phyloP scores from a whole-genome alignment of 2,888 invertebrate species.

The Drosophila barbarae region DNA sequence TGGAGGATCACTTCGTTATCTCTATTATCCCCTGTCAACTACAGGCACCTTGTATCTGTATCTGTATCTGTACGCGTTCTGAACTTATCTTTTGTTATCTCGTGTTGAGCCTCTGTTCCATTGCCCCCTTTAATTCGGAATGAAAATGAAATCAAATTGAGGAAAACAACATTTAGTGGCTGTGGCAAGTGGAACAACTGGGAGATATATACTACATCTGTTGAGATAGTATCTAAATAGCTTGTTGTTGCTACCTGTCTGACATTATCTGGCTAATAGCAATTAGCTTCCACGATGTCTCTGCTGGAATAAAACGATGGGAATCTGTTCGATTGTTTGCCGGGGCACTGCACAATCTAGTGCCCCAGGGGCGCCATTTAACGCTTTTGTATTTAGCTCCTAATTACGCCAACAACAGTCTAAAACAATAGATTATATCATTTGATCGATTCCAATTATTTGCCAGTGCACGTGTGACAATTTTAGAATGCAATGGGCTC shows the following conservation, averaged over 20 bases:
- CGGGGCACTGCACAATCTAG: constrained; percentile 28
- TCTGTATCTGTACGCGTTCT: constrained; percentile 22
- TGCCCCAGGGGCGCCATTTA: constrained; percentile 38
- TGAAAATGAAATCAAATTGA: constrained; percentile 62
- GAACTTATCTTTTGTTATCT: constrained; percentile 49
- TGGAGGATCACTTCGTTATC: constrained; percentile 14
- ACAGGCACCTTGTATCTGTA: constrained; percentile 10
- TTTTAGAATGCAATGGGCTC: constrained; percentile 33
- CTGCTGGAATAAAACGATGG: constrained; percentile 11
- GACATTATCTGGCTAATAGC: constrained; percentile 40
- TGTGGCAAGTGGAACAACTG: constrained; percentile 43
- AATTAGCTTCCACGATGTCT: constrained; percentile 11
- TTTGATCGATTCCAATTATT: constrained; percentile 36
- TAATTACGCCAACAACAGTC: constrained; percentile 10
- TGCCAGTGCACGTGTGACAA: constrained; percentile 44
- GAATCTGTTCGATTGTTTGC: constrained; percentile 15
- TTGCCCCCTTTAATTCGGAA: constrained; percentile 24
- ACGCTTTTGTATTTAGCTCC: constrained; percentile 21
- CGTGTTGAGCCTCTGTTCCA: constrained; percentile 6
- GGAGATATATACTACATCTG: constrained; percentile 24
- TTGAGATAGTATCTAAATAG: constrained; percentile 30
- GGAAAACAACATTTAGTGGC: constrained; percentile 67
- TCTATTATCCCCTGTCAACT: constrained; percentile 16
- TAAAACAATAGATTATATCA: constrained; percentile 44
- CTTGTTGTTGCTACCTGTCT: constrained; percentile 41